Evolutionary conservation across 2,888 invertebrate species (phyloP), one percentile per base, ranked within the genome.

Genomic region (Euclidia mi): DNA sequence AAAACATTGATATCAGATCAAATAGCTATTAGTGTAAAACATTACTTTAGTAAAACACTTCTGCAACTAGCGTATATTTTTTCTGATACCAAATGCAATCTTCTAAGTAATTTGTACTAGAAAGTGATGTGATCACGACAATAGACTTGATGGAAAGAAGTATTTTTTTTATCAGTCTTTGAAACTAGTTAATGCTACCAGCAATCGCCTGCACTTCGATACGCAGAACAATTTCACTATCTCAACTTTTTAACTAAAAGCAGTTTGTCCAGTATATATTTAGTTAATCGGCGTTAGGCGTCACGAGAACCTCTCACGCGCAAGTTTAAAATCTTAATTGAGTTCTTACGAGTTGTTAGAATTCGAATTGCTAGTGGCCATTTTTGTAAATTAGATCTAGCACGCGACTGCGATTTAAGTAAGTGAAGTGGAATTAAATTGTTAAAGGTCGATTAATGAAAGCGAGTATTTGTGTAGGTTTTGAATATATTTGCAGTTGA

Each of bases 321-420:
- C 57, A 65, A 56, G 71, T 74, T 69, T 87, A 88, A 77, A 87
- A 89, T 88, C 88, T 92, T 92, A 94, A 93, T 92, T 91, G 87
- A 90, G 83, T 88, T 89, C 89, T 89, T 91, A 90, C 87, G 84
- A 88, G 86, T 81, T 80, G 89, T 91, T 91, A 89, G 91, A 88
- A 87, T 80, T 81, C 65, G 85, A 87, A 89, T 88, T 82, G 85
- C 76, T 76, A 68, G 78, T 71, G 61, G 79, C 65, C 79, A 85
- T 87, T 90, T 89, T 87, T 85, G 73, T 89, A 88, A 92, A 91
- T 92, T 90, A 89, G 89, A 91, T 91, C 87, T 85, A 59, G 88
- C 93, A 94, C 92, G 93, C 92, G 70, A 89, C 75, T 65, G 78
- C 68, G 72, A 75, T 74, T 76, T 78, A 68, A 75, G 71, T 79